Percentiles rank a stretch among this genome's conserved stretches.
These are phyloP conservation scores for Carterocephalus palaemon DNA, from an alignment of 2,888 invertebrate genomes.

Conservation along the genomic window DNA sequence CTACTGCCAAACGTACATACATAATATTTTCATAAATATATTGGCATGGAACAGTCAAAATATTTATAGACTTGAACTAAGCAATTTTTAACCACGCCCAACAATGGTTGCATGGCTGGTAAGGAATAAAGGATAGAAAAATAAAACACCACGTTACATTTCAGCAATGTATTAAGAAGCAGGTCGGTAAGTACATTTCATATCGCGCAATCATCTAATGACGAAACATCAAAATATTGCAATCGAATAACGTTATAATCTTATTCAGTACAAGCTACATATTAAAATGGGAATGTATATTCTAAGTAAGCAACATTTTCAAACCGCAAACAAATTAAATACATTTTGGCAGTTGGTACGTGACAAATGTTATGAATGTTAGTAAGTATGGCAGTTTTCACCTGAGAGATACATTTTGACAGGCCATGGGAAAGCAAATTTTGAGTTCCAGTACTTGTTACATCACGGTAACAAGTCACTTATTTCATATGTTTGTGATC, in stretches of 20 bases:
- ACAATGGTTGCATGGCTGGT: no score
- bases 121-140: no score
- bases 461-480: background rate
- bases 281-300: constrained; percentile 13
- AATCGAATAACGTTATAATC: constrained; percentile 8
- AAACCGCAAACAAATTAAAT: constrained; percentile 11
- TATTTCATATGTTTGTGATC: no score
- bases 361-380: constrained; percentile 6
- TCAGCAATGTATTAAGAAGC: constrained; percentile 28
- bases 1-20: no score
- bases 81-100: no score
- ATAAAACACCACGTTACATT: constrained; percentile 15
- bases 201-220: constrained; percentile 26
- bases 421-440: background rate
- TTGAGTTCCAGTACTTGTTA: background rate
- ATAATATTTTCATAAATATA: no score
- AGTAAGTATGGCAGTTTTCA: no score
- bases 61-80: no score
- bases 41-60: no score
- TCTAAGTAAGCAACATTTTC: constrained; percentile 1
- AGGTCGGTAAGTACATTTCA: constrained; percentile 25
- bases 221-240: constrained; percentile 22
- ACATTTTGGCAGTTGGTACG: constrained; percentile 9
- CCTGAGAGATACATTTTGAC: background rate
- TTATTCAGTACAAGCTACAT: constrained; percentile 11